Evolutionary conservation across 2,113 vertebrate genomes (phyloP).

Genomic region (Stictonetta naevosa): DNA sequence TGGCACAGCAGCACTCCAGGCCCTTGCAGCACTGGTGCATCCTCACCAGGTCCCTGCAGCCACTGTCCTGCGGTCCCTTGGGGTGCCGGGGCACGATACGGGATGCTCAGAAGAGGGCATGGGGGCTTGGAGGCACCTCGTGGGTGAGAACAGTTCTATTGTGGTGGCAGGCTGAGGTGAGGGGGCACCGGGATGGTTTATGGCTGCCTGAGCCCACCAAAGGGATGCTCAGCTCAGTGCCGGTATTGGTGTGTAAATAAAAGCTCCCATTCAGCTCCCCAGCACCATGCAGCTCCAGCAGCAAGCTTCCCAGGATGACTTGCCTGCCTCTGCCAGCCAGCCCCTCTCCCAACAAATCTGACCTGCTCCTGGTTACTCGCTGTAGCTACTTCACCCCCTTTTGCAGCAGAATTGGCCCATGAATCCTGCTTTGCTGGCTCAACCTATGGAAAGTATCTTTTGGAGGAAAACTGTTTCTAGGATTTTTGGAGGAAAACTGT

Average conservation of each 20-base stretch:
- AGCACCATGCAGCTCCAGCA: background rate
- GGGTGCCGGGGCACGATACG: background rate
- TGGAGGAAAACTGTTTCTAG: background rate
- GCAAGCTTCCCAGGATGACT: background rate
- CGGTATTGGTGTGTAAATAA: background rate
- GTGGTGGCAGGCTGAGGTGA: no score
- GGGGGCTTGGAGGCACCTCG: no score
- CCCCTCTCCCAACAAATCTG: background rate
- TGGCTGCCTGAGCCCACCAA: background rate
- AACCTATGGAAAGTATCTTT: background rate
- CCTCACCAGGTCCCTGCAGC: background rate
- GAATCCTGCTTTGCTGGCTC: background rate
- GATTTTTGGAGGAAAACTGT: no score
- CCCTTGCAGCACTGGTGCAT: accelerated
- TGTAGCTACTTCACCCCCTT: background rate
- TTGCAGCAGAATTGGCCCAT: background rate
- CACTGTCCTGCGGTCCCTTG: background rate
- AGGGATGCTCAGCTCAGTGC: background rate
- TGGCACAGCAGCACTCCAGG: accelerated
- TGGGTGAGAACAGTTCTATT: background rate
- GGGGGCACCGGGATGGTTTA: no score
- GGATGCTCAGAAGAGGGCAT: background rate
- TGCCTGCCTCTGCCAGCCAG: background rate
- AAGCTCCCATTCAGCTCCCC: background rate
- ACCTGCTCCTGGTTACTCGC: background rate